These are phyloP conservation scores for Protonemura montana DNA, from an alignment of 2,888 invertebrate species.

Conservation along the genomic window DNA sequence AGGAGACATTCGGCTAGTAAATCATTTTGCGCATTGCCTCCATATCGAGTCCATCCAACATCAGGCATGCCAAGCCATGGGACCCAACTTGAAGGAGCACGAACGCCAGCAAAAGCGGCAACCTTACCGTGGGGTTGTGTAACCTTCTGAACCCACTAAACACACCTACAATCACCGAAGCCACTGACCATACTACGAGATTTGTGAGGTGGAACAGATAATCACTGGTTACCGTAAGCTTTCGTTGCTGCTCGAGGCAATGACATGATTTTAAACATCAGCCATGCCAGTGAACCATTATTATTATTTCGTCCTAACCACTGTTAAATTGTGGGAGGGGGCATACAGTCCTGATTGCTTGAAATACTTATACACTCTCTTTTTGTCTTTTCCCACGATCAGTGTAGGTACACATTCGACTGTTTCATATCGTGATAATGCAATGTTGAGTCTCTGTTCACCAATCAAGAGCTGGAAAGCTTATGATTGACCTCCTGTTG, in stretches of 20 bases:
- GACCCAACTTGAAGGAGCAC: background rate
- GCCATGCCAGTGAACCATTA: constrained; percentile 19
- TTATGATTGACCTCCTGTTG: background rate
- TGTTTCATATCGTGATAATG: background rate
- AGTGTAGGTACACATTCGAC: background rate
- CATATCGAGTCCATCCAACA: background rate
- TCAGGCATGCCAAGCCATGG: background rate
- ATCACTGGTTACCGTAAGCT: constrained; percentile 31
- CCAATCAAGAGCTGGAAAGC: background rate
- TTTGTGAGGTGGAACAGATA: constrained; percentile 36
- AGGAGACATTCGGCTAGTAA: constrained; percentile 29
- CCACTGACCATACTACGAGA: constrained; percentile 29
- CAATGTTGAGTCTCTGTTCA: background rate
- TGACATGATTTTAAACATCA: constrained; percentile 37
- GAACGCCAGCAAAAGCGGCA: background rate
- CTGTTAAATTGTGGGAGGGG: constrained; percentile 32
- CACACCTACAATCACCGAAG: constrained; percentile 7
- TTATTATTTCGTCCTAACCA: constrained; percentile 40
- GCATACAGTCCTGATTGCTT: constrained; percentile 12
- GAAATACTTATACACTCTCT: constrained; percentile 15
- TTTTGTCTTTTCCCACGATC: constrained; percentile 34
- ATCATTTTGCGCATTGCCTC: constrained; percentile 33
- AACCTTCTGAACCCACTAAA: background rate
- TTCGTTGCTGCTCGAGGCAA: constrained; percentile 24
- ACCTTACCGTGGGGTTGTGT: background rate